phyloP scores from a whole-genome alignment of 2,888 invertebrate species.

The Drosophila barbarae region DNA sequence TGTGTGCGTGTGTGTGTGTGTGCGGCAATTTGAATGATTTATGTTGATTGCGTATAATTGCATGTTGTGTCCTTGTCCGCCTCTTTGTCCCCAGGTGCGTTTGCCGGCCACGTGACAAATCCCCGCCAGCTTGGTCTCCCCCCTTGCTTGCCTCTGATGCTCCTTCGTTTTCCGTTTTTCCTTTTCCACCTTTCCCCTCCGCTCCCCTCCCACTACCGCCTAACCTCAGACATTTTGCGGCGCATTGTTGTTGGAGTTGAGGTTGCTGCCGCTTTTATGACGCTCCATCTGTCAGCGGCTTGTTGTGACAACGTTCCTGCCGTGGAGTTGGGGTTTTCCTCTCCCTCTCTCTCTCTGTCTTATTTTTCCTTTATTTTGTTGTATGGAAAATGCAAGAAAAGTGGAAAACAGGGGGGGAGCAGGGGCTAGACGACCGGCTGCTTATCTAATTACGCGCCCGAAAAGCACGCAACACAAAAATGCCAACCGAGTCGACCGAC shows the following conservation, averaged over 20 bases:
- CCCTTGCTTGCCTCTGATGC: background rate
- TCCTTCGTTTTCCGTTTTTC: background rate
- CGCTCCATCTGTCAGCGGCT: constrained; percentile 74
- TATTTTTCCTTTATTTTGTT: background rate
- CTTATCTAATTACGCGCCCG: constrained; percentile 69
- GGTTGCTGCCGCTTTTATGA: constrained; percentile 63
- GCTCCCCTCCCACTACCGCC: background rate
- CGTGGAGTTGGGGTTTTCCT: background rate
- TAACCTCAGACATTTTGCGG: constrained; percentile 62
- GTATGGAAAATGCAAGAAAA: background rate
- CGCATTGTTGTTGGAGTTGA: constrained; percentile 51
- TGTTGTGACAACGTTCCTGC: constrained; percentile 52
- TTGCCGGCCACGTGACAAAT: constrained; percentile 35
- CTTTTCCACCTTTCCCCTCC: background rate
- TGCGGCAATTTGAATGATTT: constrained; percentile 72
- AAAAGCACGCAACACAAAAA: constrained; percentile 62
- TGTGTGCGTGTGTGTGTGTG: background rate
- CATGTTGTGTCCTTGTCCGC: constrained; percentile 58
- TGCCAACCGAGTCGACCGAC: constrained; percentile 33
- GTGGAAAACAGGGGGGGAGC: background rate
- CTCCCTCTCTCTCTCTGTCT: background rate
- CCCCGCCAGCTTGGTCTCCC: background rate
- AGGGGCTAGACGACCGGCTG: constrained; percentile 55
- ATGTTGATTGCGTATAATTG: constrained; percentile 74
- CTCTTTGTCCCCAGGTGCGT: constrained; percentile 32